Percentiles rank a stretch among this genome's conserved stretches.
Evolutionary conservation across 2,113 vertebrate species (phyloP).

Genomic region (Mus musculus): DNA sequence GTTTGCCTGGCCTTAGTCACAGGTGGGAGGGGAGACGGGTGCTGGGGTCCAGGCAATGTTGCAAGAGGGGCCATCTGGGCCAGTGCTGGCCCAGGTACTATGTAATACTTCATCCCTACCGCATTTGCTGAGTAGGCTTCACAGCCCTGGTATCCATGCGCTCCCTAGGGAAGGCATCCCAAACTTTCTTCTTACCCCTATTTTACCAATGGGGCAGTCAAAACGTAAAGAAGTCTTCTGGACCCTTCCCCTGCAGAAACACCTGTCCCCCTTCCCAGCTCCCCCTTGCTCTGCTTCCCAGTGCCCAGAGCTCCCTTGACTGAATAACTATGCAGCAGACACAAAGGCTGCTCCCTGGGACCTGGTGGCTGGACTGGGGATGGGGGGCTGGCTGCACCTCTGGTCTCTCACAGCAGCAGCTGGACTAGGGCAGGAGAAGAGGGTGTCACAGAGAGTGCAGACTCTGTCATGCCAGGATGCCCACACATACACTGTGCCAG

Average conservation of each 20-base stretch:
- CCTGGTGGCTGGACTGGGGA: too few species aligned
- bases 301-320: not conserved
- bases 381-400: not conserved
- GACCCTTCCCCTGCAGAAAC: not conserved
- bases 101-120: not conserved
- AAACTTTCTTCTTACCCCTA: not conserved
- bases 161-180: rapidly evolving
- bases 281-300: not conserved
- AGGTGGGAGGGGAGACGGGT: not conserved
- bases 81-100: not conserved
- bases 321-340: not conserved
- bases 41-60: not conserved
- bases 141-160: rapidly evolving
- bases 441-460: not conserved
- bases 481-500: not conserved
- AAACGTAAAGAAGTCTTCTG: not conserved
- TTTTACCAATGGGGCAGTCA: not conserved
- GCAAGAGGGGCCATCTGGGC: not conserved
- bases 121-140: rapidly evolving
- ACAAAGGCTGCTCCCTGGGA: not conserved
- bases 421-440: not conserved
- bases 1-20: not conserved
- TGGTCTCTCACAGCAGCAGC: not conserved
- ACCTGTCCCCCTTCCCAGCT: too few species aligned
- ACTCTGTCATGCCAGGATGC: not conserved